phyloP scores from a whole-genome alignment of 2,797 vertebrate species.

The Sebastolobus alascanus region DNA sequence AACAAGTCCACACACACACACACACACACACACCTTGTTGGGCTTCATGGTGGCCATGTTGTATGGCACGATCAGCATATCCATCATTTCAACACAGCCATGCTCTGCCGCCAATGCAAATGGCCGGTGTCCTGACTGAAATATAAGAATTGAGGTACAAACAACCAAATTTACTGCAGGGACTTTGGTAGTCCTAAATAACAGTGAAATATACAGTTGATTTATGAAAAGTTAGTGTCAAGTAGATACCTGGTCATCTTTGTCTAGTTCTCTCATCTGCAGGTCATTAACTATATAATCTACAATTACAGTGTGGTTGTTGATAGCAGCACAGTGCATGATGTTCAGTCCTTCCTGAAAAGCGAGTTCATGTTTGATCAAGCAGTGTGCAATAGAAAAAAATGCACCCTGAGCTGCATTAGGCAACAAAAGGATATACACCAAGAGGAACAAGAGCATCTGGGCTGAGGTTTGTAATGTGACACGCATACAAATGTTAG shows the following conservation, averaged over 20 bases:
- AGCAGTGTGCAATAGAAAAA: background rate
- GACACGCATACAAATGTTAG: background rate
- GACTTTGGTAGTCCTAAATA: background rate
- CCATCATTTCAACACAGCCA: slow-evolving; percentile 88
- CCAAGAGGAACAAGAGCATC: background rate
- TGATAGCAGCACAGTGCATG: slow-evolving; percentile 92
- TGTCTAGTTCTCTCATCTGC: slow-evolving; percentile 90
- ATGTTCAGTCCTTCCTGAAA: slow-evolving; percentile 91
- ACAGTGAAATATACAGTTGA: background rate
- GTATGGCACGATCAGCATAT: slow-evolving; percentile 84
- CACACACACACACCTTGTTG: slow-evolving; percentile 85
- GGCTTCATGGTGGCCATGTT: slow-evolving; percentile 90
- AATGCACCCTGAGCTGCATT: background rate
- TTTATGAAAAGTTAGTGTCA: background rate
- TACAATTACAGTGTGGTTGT: slow-evolving; percentile 88
- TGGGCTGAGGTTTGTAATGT: background rate
- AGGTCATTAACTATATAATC: slow-evolving; percentile 92
- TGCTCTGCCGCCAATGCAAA: slow-evolving; percentile 91
- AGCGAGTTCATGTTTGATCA: background rate
- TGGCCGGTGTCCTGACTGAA: slow-evolving; percentile 84
- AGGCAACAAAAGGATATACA: background rate
- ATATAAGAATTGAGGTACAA: background rate
- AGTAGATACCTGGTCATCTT: slow-evolving; percentile 86
- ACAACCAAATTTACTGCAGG: background rate
- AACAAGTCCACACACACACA: slow-evolving; percentile 11